Evolutionary conservation across 2,797 vertebrate genomes (phyloP), one percentile per base, ranked within the genome.

Genomic region (Lacerta viridis): DNA sequence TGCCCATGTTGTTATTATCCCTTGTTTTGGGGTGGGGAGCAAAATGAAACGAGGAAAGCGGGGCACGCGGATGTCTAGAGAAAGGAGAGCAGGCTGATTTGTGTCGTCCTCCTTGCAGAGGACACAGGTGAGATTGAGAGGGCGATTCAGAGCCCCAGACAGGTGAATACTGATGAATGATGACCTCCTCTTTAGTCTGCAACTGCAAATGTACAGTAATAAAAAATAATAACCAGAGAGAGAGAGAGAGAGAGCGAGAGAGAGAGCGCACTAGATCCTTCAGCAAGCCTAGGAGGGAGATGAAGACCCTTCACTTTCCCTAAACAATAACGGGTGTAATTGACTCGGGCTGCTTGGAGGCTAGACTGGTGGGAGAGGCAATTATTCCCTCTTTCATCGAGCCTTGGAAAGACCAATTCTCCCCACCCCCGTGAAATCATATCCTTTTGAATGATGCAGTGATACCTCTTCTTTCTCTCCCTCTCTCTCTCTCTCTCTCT

Each of bases 341-440:
- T 83, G 88, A 39, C 87, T 74, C 85, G 90, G 83, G 91, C 91
- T 93, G 79, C 88, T 92, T 84, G 84, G 80, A 82, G 94, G 90
- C 86, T 94, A 83, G 91, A 84, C 93, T 92, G 91, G 88, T 18
- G 88, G 83, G 94, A 83, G 87, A 64, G 74, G 91, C 93, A 94
- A 94, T 94, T 94, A 94, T 91, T 92, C 79, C 90, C 87, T 94
- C 92, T 94, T 93, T 95, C 93, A 94, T 90, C 94, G 93, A 83
- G 86, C 90, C 89, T 92, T 95, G 94, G 89, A 95, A 92, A 91
- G 93, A 93, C 83, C 92, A 92, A 94, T 96, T 93, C 93, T n/a
- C 18, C 83, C 72, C 11, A 69, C 27, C 68, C 33, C 1, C 88
- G 80, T 92, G 94, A 95, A 96, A 95, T 91, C 83, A 33, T 92